Conservation (phyloP, 2,797 vertebrate species). For the Austrolebias charrua region DNA sequence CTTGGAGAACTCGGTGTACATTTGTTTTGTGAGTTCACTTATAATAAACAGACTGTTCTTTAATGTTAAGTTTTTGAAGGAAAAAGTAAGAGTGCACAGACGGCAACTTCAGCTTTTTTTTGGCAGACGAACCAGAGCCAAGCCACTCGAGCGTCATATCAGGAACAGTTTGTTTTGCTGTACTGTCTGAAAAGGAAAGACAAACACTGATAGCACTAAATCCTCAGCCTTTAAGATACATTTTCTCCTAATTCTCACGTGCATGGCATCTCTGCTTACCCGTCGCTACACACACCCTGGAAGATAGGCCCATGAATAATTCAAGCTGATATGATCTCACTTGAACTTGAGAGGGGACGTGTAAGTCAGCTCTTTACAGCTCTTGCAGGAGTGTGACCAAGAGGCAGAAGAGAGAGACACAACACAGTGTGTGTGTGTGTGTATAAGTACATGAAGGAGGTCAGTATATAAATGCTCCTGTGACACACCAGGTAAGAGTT, state of each 20-base stretch:
- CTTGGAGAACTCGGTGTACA: slow-evolving; percentile 2
- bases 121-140: neutral
- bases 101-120: neutral
- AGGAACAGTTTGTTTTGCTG: neutral
- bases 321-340: slow-evolving; percentile 60
- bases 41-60: neutral
- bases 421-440: slow-evolving; percentile 1
- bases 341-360: slow-evolving; percentile 58
- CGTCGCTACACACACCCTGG: neutral
- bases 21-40: neutral
- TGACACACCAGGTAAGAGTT: slow-evolving; percentile 27
- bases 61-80: neutral
- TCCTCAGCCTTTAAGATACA: too few relatives aligned
- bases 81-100: neutral
- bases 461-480: slow-evolving; percentile 3
- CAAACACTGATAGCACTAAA: neutral
- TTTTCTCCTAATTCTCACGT: neutral
- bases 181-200: neutral
- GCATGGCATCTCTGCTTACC: neutral
- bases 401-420: neutral
- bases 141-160: too few relatives aligned
- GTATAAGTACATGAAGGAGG: neutral
- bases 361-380: slow-evolving; percentile 44
- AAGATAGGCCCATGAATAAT: slow-evolving; percentile 59
- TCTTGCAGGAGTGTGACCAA: slow-evolving; percentile 14